phyloP scores from a whole-genome alignment of 2,113 vertebrate species.

The Halcyon malimbica region DNA sequence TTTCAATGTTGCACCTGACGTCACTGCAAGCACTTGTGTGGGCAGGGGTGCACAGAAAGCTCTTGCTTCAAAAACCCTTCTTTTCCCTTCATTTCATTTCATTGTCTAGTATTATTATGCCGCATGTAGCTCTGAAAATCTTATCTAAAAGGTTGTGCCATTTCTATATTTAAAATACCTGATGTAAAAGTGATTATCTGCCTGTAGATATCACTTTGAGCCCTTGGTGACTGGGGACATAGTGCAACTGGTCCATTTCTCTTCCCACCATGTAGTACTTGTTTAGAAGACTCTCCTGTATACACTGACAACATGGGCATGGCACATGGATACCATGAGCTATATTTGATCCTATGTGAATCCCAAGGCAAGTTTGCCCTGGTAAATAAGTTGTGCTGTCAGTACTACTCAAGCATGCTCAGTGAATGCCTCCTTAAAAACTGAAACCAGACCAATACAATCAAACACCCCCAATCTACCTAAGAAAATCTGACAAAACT shows the following conservation, averaged over 20 bases:
- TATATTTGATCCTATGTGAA: not conserved
- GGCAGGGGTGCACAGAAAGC: not conserved
- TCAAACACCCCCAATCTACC: not conserved
- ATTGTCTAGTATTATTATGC: not conserved
- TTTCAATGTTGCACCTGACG: not conserved
- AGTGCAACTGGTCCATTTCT: not conserved
- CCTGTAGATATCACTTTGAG: not conserved
- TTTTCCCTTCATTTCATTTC: not conserved
- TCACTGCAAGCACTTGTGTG: not conserved
- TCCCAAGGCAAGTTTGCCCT: not conserved
- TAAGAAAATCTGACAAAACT: slow-evolving; percentile 3
- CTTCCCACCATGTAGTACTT: not conserved
- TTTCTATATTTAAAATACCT: not conserved
- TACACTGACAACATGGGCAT: not conserved
- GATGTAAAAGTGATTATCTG: not conserved
- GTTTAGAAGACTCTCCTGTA: not conserved
- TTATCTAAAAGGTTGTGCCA: not conserved
- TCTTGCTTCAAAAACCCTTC: not conserved
- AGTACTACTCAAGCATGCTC: not conserved
- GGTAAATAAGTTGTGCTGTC: not conserved
- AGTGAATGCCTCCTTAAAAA: not conserved
- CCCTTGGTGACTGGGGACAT: not conserved
- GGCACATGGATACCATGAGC: not conserved
- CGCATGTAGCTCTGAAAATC: not conserved
- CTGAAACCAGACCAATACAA: not conserved